Evolutionary conservation across 2,113 vertebrate species (phyloP).

Genomic region (Xerus inauris): DNA sequence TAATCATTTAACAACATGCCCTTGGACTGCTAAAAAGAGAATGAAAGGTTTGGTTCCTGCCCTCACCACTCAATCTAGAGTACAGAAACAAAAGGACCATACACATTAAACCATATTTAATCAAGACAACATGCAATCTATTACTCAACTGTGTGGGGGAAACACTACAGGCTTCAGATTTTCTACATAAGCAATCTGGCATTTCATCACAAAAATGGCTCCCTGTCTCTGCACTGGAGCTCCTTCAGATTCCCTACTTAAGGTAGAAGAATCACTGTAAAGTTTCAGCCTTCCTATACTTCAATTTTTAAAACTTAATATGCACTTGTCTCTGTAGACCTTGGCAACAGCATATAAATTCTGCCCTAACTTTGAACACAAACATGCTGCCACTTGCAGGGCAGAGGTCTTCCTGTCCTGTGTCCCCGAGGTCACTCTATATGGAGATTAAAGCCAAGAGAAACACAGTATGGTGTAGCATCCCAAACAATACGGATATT

Average conservation of each 20-base stretch:
- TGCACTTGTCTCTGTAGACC: background rate
- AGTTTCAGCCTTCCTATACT: background rate
- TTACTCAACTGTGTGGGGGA: background rate
- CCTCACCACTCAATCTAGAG: background rate
- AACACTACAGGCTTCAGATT: background rate
- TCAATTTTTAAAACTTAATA: conserved; percentile 43
- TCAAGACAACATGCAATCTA: background rate
- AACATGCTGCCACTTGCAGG: background rate
- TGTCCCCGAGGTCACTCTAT: background rate
- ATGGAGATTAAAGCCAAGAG: background rate
- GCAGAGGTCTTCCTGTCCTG: background rate
- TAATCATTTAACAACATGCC: background rate
- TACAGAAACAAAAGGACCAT: background rate
- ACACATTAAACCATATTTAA: background rate
- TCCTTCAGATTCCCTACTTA: background rate
- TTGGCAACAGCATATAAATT: background rate
- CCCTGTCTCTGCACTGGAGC: background rate
- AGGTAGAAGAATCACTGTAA: background rate
- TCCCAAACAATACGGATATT: background rate
- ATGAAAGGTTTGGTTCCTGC: background rate
- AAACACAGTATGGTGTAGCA: background rate
- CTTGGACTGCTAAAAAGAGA: background rate
- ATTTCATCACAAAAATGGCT: background rate
- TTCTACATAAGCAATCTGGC: background rate
- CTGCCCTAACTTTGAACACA: background rate